phyloP scores from a whole-genome alignment of 2,113 vertebrate species.

The Choloepus hoffmanni region DNA sequence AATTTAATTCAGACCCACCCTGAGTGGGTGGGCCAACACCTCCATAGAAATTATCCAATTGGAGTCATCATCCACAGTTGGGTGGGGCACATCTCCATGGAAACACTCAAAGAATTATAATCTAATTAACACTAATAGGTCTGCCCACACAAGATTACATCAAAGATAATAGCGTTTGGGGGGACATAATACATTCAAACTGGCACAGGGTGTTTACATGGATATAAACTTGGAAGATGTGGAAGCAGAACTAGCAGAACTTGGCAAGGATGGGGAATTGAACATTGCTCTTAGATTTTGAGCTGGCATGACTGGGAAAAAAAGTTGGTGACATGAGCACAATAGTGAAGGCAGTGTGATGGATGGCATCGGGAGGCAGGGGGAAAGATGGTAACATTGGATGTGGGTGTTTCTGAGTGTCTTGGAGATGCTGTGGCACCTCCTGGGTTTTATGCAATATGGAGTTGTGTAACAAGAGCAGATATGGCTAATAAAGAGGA shows the following conservation, averaged over 20 bases:
- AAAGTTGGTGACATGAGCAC: neutral
- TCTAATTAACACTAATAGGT: no score
- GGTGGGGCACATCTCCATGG: no score
- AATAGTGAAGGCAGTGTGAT: neutral
- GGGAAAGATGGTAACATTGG: neutral
- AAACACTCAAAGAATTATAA: no score
- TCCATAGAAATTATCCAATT: no score
- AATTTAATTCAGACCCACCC: no score
- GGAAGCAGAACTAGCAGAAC: neutral
- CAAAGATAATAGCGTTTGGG: no score
- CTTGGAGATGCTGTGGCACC: neutral
- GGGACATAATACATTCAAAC: no score
- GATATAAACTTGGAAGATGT: neutral
- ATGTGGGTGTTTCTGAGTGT: neutral
- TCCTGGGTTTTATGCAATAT: neutral
- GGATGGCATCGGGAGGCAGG: neutral
- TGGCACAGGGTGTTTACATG: no score
- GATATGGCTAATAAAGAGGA: neutral
- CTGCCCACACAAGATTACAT: no score
- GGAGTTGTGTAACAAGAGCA: neutral
- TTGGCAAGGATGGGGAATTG: neutral
- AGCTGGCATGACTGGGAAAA: neutral
- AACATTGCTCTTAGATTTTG: neutral
- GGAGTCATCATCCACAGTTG: no score
- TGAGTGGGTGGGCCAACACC: no score